A percentile compares a stretch with the other conserved stretches of the same genome.
phyloP scores from a whole-genome alignment of 2,113 vertebrate genomes.

The Okapia johnstoni region DNA sequence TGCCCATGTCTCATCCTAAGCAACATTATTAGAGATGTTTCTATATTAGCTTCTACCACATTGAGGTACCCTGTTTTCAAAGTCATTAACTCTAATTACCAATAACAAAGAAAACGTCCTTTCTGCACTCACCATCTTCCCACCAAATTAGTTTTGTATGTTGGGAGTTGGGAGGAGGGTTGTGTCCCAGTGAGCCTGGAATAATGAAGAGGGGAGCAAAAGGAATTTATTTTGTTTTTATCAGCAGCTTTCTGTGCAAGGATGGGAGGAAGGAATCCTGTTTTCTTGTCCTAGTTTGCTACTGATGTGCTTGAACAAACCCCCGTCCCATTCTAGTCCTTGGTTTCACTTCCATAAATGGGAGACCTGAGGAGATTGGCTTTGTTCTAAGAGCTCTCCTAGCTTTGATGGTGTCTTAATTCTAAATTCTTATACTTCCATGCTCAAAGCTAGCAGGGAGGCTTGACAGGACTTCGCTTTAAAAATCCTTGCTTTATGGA shows the following conservation, averaged over 20 bases:
- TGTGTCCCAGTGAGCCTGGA: neutral
- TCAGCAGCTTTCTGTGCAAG: neutral
- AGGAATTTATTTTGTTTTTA: neutral
- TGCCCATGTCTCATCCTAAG: conserved; percentile 8
- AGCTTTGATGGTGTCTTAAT: neutral
- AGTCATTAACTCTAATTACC: conserved; percentile 59
- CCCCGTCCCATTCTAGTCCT: neutral
- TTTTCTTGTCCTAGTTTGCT: neutral
- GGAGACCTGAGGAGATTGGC: neutral
- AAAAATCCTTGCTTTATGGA: neutral
- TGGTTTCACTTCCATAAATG: neutral
- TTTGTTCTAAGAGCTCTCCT: neutral
- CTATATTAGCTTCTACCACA: neutral
- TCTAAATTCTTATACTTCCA: neutral
- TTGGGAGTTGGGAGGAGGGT: neutral
- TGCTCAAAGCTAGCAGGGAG: neutral
- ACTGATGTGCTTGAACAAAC: neutral
- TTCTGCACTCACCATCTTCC: conserved; percentile 23
- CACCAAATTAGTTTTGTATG: neutral
- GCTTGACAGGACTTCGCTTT: neutral
- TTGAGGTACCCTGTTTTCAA: conserved; percentile 28
- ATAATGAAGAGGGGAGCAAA: neutral
- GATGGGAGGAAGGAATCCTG: neutral
- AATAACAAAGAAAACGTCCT: conserved; percentile 52
- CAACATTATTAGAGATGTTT: conserved; percentile 46